Percentiles rank a stretch among this genome's conserved stretches.
phyloP scores from a whole-genome alignment of 1,140 invertebrate species.

The Physella acuta region DNA sequence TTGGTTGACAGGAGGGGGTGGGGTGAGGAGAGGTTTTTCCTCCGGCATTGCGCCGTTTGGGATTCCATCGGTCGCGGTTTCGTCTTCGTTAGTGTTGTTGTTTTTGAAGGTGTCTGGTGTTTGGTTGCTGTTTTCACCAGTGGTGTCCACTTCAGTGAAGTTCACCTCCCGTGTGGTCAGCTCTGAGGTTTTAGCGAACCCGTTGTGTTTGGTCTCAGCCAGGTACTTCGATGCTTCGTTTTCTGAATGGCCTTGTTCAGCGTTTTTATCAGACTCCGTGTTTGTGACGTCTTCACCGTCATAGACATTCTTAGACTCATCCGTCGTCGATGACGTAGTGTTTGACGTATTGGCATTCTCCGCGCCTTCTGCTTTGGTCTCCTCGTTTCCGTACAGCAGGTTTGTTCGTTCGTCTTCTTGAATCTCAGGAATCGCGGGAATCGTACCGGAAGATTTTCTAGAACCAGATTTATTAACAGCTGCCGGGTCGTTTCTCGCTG shows the following conservation, averaged over 20 bases:
- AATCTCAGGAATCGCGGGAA: background rate
- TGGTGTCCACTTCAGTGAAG: no score
- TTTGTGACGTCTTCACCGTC: background rate
- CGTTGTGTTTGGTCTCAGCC: background rate
- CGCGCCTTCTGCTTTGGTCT: background rate
- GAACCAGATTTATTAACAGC: background rate
- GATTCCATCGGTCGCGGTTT: background rate
- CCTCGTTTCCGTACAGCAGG: background rate
- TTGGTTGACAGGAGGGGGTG: no score
- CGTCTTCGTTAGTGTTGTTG: background rate
- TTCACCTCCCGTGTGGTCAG: background rate
- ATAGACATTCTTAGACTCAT: background rate
- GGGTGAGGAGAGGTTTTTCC: conserved; percentile 7
- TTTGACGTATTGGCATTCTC: background rate
- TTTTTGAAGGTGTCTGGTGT: background rate
- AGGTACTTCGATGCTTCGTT: background rate
- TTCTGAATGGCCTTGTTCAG: background rate
- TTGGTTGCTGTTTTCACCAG: background rate
- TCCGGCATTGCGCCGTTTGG: background rate
- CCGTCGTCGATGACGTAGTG: background rate
- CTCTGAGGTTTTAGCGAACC: background rate
- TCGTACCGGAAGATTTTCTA: background rate
- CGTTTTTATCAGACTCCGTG: background rate
- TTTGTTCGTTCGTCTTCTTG: background rate
- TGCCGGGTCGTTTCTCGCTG: conserved; percentile 8